A percentile compares a stretch with the other conserved stretches of the same genome.
phyloP scores from a whole-genome alignment of 2,113 vertebrate species.

The Nothobranchius furzeri region DNA sequence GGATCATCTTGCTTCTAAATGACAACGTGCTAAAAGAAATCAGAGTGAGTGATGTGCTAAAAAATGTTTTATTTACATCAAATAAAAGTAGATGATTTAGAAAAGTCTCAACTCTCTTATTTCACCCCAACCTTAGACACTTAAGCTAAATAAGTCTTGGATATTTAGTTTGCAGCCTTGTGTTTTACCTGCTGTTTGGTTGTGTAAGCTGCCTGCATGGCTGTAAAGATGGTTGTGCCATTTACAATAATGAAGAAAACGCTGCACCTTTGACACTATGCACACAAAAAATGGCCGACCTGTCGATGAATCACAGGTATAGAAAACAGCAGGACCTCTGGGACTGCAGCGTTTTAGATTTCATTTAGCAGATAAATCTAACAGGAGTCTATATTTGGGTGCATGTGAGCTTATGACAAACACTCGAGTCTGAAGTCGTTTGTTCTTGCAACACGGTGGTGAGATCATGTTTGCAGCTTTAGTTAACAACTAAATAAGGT shows the following conservation, averaged over 20 bases:
- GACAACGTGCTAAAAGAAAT: no score
- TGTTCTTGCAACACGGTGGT: constrained; percentile 25
- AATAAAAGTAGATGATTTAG: no score
- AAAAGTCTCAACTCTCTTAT: no score
- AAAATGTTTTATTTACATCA: no score
- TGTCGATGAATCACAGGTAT: constrained; percentile 55
- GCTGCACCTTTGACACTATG: constrained; percentile 1
- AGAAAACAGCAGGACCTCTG: constrained; percentile 41
- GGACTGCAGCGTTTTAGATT: constrained; percentile 41
- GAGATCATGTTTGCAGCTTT: constrained; percentile 33
- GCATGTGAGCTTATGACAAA: constrained; percentile 52
- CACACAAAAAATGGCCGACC: constrained; percentile 29
- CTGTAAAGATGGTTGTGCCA: constrained; percentile 5
- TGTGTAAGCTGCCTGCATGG: neutral
- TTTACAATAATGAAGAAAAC: constrained; percentile 40
- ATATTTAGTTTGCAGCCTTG: constrained; percentile 8
- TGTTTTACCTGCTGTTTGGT: constrained; percentile 43
- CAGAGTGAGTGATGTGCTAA: no score
- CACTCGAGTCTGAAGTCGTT: constrained; percentile 52
- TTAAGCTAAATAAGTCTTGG: constrained; percentile 4
- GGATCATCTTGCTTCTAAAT: no score
- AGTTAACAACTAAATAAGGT: constrained; percentile 21
- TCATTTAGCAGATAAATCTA: constrained; percentile 60
- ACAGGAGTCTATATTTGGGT: constrained; percentile 48
- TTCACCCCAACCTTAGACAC: no score